These are phyloP conservation scores for Cerceris rybyensis DNA, from an alignment of 2,888 invertebrate species.

Conservation along the genomic window DNA sequence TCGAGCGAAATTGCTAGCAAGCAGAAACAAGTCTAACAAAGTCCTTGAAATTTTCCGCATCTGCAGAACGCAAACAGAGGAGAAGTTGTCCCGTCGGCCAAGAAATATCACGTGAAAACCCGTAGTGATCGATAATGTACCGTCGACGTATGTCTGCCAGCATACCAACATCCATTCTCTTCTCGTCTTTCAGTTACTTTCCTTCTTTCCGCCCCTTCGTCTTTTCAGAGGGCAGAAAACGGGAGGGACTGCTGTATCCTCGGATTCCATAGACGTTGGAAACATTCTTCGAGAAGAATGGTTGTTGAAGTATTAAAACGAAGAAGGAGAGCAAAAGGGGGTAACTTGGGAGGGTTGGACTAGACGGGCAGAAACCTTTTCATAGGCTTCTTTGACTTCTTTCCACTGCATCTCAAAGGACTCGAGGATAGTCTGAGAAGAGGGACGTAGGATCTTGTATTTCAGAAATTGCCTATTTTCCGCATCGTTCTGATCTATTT, in stretches of 20 bases:
- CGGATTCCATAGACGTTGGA: constrained; percentile 46
- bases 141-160: constrained; percentile 28
- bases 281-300: constrained; percentile 48
- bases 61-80: background rate
- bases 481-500: constrained; percentile 26
- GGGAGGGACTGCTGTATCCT: constrained; percentile 23
- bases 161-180: constrained; percentile 40
- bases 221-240: constrained; percentile 8
- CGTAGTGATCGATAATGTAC: constrained; percentile 45
- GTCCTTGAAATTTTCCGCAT: too few species aligned
- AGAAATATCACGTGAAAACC: constrained; percentile 39
- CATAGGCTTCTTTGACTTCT: constrained; percentile 51
- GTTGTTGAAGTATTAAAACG: constrained; percentile 53
- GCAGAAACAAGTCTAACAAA: too few species aligned
- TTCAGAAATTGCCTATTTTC: constrained; percentile 52
- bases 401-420: constrained; percentile 52
- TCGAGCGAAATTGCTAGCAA: too few species aligned
- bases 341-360: background rate
- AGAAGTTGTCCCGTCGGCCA: background rate
- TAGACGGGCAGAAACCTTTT: constrained; percentile 34
- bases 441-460: constrained; percentile 33
- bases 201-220: constrained; percentile 5
- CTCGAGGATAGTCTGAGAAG: constrained; percentile 11
- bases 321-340: constrained; percentile 1
- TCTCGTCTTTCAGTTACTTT: constrained; percentile 22